Conservation (phyloP, 1,140 invertebrate species). For the Drosophila pachea region DNA sequence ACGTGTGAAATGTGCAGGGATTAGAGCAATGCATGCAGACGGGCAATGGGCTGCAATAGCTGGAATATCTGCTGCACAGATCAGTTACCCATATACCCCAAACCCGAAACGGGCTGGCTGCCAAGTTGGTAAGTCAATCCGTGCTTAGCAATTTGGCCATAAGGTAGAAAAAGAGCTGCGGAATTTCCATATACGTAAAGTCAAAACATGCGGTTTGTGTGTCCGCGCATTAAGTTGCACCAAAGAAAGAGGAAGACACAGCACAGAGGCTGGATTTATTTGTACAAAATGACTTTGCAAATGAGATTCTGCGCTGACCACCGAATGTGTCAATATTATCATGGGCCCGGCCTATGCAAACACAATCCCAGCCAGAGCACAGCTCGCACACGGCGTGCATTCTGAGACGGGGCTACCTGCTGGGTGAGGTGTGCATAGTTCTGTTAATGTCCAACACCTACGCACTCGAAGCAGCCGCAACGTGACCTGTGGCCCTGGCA, state of each 20-base stretch:
- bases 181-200: conserved; percentile 61
- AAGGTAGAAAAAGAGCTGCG: conserved; percentile 16
- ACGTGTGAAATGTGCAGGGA: conserved; percentile 67
- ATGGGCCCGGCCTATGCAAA: conserved; percentile 66
- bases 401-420: conserved; percentile 51
- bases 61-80: neutral
- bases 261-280: conserved; percentile 74
- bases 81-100: conserved; percentile 18
- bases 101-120: conserved; percentile 48
- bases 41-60: neutral
- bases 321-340: conserved; percentile 72
- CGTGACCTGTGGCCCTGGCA: conserved; percentile 62
- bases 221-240: conserved; percentile 49
- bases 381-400: conserved; percentile 15
- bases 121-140: conserved; percentile 76
- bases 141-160: conserved; percentile 50
- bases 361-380: conserved; percentile 31
- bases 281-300: conserved; percentile 78
- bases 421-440: conserved; percentile 67
- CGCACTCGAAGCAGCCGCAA: conserved; percentile 55
- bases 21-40: conserved; percentile 45
- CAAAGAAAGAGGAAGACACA: conserved; percentile 18
- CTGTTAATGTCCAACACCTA: conserved; percentile 72
- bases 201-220: conserved; percentile 71
- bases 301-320: conserved; percentile 67